Base-by-base conservation (phyloP, 2,113 vertebrate genomes). In the Thamnaconus septentrionalis region DNA sequence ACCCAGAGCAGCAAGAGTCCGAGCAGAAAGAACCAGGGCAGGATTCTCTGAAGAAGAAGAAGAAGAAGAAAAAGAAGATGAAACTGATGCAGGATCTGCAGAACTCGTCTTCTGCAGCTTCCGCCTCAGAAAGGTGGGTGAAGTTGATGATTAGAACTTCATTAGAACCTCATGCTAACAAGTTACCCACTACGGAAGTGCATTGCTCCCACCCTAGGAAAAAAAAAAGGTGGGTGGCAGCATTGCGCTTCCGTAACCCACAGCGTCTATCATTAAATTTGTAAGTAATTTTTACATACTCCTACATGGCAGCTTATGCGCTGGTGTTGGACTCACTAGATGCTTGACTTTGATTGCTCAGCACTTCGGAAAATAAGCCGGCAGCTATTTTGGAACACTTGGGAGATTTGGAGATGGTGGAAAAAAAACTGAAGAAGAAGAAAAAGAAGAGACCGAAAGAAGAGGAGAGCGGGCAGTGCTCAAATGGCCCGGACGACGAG, bases 371-470 rank as follows among this genome's bases (percentile, higher is more conserved):
- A 31, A 31, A 31, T 59, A 72, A 60, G 58, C 44, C 3, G 8
- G 76, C 69, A 41, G 65, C 62, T 4, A 1, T 61, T 6, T 52
- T 10, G 1, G 0, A 40, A n/a, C n/a, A 52, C 18, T 31, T 31
- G 40, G 76, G 45, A 2, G 54, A 76, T 12, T 8, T 8, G 1
- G 41, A 1, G 8, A 65, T 59, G 53, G 48, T 66, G n/a, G 87
- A 56, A 52, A 86, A 85, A 74, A 89, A 68, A 46, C 63, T 64
- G 65, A 91, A 85, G 73, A 84, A 79, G 44, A 87, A 88, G 50
- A 80, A 31, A 31, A 31, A 89, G 59, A 80, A 78, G 73, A 83
- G 64, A 12, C 44, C 73, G 66, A 80, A 90, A 81, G 88, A 89
- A 68, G 71, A 81, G 52, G 73, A 83, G 62, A 83, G 78, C 48